Base-by-base conservation (phyloP, 2,797 vertebrate species). In the Myotis myotis region DNA sequence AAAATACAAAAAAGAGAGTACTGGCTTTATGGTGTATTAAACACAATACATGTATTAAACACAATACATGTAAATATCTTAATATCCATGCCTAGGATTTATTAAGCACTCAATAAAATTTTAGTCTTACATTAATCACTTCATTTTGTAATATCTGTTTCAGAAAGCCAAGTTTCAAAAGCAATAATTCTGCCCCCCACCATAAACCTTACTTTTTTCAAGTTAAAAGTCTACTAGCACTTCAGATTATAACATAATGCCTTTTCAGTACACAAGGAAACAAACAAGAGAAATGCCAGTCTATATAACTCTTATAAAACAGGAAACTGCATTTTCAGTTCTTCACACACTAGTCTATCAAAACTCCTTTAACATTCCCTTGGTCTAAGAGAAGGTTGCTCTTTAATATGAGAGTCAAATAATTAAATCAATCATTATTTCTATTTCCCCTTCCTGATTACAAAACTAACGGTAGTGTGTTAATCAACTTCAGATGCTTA, bases 141-240 rank as follows among this genome's bases (percentile, higher is more conserved):
- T 57, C 9, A 41, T 38, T 83, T 87, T 66, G 8, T 66, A 33
- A 25, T 23, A 7, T 49, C 4, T 30, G 8, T 74, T 95, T 81
- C 30, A 89, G 33, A 38, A 95, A 53, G 44, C 60, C 23, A 74
- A 68, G 5, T 89, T 95, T 75, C 12, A 72, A 97, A 81, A 88
- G 28, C 22, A 74, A 38, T 49, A 22, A 55, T 1, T 30, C 28
- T 30, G 28, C 3, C 60, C 12, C 13, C 60, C 28, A 5, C 25
- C 28, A 74, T 25, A 88, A 92, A 55, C 12, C 5, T 74, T 60
- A 86, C 9, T 57, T 71, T 49, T 70, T 91, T 78, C 22, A 96
- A 53, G 11, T 88, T 72, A 83, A 16, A 85, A 44, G 6, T 82
- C 28, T 75, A 62, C 13, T 47, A 22, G 25, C 2, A 30, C 64